Percentiles rank a stretch among this genome's conserved stretches.
These are phyloP conservation scores for Cheilosia vulpina DNA, from an alignment of 2,888 invertebrate genomes.

Conservation along the genomic window DNA sequence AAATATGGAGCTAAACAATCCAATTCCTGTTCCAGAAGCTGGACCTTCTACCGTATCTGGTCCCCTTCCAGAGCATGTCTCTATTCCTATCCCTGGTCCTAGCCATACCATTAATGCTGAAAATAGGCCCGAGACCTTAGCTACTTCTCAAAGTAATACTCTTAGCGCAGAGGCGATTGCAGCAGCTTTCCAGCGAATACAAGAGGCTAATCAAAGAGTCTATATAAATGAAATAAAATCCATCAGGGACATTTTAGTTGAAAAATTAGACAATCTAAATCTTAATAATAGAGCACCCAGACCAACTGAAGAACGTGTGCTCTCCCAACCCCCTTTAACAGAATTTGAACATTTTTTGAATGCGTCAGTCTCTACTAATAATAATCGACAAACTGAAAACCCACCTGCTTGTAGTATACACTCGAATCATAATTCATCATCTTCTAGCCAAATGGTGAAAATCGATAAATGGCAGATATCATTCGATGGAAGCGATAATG, in stretches of 20 bases:
- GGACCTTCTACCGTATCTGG: too few species aligned
- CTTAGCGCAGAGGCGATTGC: background rate
- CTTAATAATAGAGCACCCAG: background rate
- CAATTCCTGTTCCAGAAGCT: background rate
- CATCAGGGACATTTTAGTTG: background rate
- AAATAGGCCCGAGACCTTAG: background rate
- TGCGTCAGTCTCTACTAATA: background rate
- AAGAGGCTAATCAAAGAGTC: background rate
- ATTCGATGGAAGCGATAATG: conserved; percentile 6
- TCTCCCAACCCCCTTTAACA: background rate
- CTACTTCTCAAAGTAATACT: background rate
- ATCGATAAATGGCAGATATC: conserved; percentile 5
- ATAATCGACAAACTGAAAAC: background rate
- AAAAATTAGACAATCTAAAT: background rate
- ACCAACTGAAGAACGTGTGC: background rate
- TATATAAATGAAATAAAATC: background rate
- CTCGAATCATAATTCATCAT: background rate
- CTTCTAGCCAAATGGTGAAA: background rate
- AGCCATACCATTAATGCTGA: too few species aligned
- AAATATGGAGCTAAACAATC: background rate
- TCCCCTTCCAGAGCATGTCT: too few species aligned
- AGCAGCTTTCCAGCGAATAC: background rate
- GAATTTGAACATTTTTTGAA: background rate
- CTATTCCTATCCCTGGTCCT: too few species aligned
- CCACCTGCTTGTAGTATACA: background rate